phyloP scores from a whole-genome alignment of 1,140 invertebrate genomes.

The Trachymyrmex septentrionalis region DNA sequence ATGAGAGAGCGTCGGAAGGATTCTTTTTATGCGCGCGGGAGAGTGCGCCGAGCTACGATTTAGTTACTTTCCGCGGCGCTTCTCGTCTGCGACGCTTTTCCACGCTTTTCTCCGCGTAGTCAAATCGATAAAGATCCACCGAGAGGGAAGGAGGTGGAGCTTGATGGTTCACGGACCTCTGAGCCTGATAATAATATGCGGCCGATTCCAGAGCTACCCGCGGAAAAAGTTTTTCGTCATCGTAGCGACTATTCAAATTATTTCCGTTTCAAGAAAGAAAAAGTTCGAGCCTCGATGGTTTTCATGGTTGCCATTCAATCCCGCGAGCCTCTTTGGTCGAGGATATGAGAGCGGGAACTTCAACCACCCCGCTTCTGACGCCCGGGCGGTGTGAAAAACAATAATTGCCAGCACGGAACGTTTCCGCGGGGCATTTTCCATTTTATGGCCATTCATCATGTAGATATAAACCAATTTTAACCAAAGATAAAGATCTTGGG shows the following conservation, averaged over 20 bases:
- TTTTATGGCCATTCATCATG: conserved; percentile 18
- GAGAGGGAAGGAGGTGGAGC: not conserved
- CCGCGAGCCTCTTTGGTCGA: conserved; percentile 24
- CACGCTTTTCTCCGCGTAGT: conserved; percentile 38
- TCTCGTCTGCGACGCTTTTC: conserved; percentile 2
- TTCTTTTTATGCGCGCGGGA: conserved; percentile 33
- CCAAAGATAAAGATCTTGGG: conserved; percentile 18
- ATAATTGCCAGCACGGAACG: conserved; percentile 25
- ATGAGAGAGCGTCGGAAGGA: conserved; percentile 67
- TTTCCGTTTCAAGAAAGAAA: conserved; percentile 56
- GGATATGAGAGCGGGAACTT: conserved; percentile 48
- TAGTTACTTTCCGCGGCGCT: conserved; percentile 38
- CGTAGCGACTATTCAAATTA: conserved; percentile 73
- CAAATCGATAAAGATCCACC: conserved; percentile 61
- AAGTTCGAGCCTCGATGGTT: conserved; percentile 63
- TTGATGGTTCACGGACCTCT: conserved; percentile 50
- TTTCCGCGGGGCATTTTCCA: conserved; percentile 32
- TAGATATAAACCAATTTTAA: conserved; percentile 29
- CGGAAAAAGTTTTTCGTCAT: conserved; percentile 76
- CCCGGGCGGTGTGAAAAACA: conserved; percentile 9
- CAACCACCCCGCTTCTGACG: not conserved
- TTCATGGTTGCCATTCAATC: conserved; percentile 48
- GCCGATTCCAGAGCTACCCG: conserved; percentile 57
- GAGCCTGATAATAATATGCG: conserved; percentile 74
- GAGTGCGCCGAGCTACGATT: conserved; percentile 8